A percentile compares a stretch with the other conserved stretches of the same genome.
Conservation (phyloP, 1,140 invertebrate species). For the Calephelis nemesis region DNA sequence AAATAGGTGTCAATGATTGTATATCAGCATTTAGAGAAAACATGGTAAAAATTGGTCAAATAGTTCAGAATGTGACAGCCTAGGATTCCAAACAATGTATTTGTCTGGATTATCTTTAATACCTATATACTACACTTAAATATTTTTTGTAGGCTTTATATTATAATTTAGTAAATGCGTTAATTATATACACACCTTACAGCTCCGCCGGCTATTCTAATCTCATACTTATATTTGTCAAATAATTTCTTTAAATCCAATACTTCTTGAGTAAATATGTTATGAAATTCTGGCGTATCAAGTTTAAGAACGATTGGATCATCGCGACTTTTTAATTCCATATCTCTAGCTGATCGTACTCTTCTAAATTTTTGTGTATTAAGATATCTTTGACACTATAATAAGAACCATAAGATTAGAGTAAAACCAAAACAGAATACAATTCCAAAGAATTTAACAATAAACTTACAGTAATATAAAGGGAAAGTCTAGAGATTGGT, state of each 20-base stretch:
- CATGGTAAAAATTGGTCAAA: too few relatives aligned
- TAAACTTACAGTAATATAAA: slow-evolving; percentile 15
- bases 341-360: slow-evolving; percentile 56
- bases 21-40: too few relatives aligned
- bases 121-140: too few relatives aligned
- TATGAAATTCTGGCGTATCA: slow-evolving; percentile 86
- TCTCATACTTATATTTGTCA: slow-evolving; percentile 89
- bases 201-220: slow-evolving; percentile 96
- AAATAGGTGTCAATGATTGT: too few relatives aligned
- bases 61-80: too few relatives aligned
- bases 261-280: slow-evolving; percentile 91
- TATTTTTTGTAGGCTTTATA: too few relatives aligned
- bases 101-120: too few relatives aligned
- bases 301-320: slow-evolving; percentile 86
- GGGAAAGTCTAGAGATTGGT: background rate
- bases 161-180: background rate
- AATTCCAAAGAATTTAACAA: too few relatives aligned
- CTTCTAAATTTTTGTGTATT: background rate
- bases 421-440: background rate
- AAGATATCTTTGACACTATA: slow-evolving; percentile 10
- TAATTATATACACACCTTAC: slow-evolving; percentile 80
- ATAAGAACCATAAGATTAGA: background rate
- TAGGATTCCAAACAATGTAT: too few relatives aligned
- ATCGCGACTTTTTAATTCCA: slow-evolving; percentile 76
- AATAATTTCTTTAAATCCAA: slow-evolving; percentile 86